phyloP scores from a whole-genome alignment of 2,797 vertebrate species.

The Trachurus trachurus region DNA sequence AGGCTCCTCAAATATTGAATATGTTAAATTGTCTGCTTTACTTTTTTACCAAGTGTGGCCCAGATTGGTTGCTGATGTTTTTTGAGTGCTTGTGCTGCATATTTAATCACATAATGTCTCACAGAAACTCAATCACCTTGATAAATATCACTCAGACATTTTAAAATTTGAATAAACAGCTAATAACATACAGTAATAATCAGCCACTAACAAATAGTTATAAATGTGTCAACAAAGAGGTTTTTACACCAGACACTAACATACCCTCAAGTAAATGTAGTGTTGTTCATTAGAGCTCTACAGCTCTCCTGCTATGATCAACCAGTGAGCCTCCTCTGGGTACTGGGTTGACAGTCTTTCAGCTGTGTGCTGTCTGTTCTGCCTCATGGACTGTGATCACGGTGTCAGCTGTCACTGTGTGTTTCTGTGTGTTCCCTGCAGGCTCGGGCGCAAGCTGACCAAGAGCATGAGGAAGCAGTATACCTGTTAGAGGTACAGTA shows the following conservation, averaged over 20 bases:
- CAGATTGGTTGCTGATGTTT: neutral
- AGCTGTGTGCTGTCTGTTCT: slow-evolving; percentile 54
- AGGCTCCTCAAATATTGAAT: neutral
- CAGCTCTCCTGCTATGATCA: slow-evolving; percentile 49
- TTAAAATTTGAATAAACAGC: neutral
- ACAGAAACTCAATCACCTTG: neutral
- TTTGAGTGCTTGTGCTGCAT: neutral
- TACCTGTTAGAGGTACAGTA: slow-evolving; percentile 91
- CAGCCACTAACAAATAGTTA: neutral
- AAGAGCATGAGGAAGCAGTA: slow-evolving; percentile 91
- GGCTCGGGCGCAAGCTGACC: slow-evolving; percentile 93
- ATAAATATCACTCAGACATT: neutral
- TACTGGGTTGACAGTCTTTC: slow-evolving; percentile 68
- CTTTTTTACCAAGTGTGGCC: neutral
- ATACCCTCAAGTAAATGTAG: slow-evolving; percentile 22
- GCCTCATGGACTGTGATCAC: slow-evolving; percentile 61
- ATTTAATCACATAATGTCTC: neutral
- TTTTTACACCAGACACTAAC: slow-evolving; percentile 7
- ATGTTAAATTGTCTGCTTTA: slow-evolving; percentile 5
- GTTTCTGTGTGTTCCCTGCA: slow-evolving; percentile 69
- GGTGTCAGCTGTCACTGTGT: slow-evolving; percentile 73
- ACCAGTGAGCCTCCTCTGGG: slow-evolving; percentile 51
- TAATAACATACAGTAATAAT: neutral
- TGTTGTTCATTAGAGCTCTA: slow-evolving; percentile 33
- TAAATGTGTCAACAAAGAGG: neutral